Percentiles rank a stretch among this genome's conserved stretches.
phyloP scores from a whole-genome alignment of 2,888 invertebrate species.

The Scaptomyza parva region DNA sequence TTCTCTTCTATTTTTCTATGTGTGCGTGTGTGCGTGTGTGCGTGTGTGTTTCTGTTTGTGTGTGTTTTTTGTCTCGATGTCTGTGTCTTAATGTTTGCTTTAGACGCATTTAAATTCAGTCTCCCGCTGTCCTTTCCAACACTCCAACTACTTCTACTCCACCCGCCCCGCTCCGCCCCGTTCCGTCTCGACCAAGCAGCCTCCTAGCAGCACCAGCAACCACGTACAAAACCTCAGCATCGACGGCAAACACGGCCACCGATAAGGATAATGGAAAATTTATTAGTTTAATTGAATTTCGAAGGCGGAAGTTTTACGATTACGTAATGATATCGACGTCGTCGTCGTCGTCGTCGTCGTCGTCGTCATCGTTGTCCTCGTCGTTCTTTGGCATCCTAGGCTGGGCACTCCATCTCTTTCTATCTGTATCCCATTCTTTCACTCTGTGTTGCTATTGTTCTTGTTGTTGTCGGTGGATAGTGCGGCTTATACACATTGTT shows the following conservation, averaged over 20 bases:
- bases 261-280: conserved; percentile 82
- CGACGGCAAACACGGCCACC: conserved; percentile 58
- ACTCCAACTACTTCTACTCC: too few relatives aligned
- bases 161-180: conserved; percentile 12
- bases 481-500: conserved; percentile 64
- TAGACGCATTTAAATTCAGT: conserved; percentile 68
- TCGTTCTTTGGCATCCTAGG: conserved; percentile 36
- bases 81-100: conserved; percentile 60
- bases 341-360: conserved; percentile 43
- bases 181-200: too few relatives aligned
- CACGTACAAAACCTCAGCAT: conserved; percentile 41
- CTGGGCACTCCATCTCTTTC: conserved; percentile 18
- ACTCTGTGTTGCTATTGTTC: conserved; percentile 12
- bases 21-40: neutral
- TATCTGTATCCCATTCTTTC: neutral
- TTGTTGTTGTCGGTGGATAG: conserved; percentile 51
- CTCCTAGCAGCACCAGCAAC: conserved; percentile 9
- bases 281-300: conserved; percentile 83
- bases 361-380: conserved; percentile 45
- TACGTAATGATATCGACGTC: conserved; percentile 73
- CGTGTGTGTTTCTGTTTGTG: neutral
- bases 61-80: conserved; percentile 1
- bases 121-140: conserved; percentile 14
- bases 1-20: neutral
- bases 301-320: conserved; percentile 80